Conservation (phyloP, 2,888 invertebrate species). For the Protophormia terraenovae region DNA sequence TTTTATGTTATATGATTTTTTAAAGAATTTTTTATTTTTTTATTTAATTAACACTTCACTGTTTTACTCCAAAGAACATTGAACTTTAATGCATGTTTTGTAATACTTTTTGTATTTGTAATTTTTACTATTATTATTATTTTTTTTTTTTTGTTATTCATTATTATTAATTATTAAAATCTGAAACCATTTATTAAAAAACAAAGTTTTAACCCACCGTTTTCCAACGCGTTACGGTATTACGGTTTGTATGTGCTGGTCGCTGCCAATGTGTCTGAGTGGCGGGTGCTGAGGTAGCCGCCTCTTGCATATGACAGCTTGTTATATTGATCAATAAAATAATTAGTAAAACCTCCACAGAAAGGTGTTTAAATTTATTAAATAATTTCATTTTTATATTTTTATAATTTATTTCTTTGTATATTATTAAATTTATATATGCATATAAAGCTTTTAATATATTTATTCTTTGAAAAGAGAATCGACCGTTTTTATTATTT, state of each 20-base stretch:
- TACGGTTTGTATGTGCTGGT: slow-evolving; percentile 49
- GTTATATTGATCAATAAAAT: slow-evolving; percentile 28
- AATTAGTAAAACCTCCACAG: slow-evolving; percentile 33
- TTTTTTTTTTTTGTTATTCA: too few relatives aligned
- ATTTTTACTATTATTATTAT: not conserved
- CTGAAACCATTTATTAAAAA: not conserved
- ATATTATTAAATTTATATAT: not conserved
- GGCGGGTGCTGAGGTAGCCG: slow-evolving; percentile 35
- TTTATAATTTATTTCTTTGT: not conserved
- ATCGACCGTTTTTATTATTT: not conserved
- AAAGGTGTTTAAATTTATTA: slow-evolving; percentile 27
- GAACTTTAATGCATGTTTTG: slow-evolving; percentile 51
- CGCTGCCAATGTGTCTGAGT: slow-evolving; percentile 56
- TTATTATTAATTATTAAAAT: too few relatives aligned
- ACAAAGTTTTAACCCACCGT: slow-evolving; percentile 50
- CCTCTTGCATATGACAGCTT: slow-evolving; percentile 43
- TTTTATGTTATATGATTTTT: not conserved
- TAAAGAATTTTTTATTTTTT: not conserved
- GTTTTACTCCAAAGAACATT: not conserved
- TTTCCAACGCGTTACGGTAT: slow-evolving; percentile 54
- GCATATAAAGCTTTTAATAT: slow-evolving; percentile 3
- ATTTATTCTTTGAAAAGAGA: not conserved
- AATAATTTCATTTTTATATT: slow-evolving; percentile 46
- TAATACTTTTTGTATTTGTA: not conserved
- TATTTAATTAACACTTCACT: slow-evolving; percentile 35